Evolutionary conservation across 1,140 invertebrate genomes (phyloP), one percentile per base, ranked within the genome.

Genomic region (Akabosia matsudoensis): DNA sequence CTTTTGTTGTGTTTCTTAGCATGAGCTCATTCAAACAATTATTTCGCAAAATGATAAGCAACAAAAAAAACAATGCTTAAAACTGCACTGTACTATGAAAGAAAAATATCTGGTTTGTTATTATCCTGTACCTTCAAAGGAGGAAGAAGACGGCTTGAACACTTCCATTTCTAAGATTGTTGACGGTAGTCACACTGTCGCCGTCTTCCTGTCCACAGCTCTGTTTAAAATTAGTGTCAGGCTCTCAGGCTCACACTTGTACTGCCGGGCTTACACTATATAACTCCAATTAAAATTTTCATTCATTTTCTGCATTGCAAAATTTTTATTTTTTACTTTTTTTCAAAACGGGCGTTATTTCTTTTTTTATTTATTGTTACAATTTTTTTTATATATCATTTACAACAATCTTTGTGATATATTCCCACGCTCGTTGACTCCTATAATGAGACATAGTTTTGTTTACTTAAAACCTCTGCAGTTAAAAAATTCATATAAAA

Each of bases 371-470:
- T 45, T 10, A 45, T n/a, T n/a, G n/a, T n/a, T n/a, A n/a, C n/a
- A n/a, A n/a, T n/a, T n/a, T n/a, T n/a, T n/a, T n/a, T n/a, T 45
- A 45, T 45, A 10, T 45, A 45, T 45, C 37, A 45, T 45, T 18
- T 45, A 45, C 7, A 18, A 45, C 37, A 10, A 45, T 45, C 37
- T 45, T 10, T 45, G 37, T 45, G 24, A 67, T 67, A 2, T 31
- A 30, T 67, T 67, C 61, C 61, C 61, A 67, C 61, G 61, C 61
- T 67, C 28, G 61, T 30, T 67, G 22, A 67, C 24, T 31, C 31
- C 14, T 67, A 61, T 61, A 61, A 61, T n/a, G 24, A 61, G 7
- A 45, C 37, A 45, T 18, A 45, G 7, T 45, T 18, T 45, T n/a
- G n/a, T n/a, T n/a, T n/a, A n/a, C n/a, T n/a, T n/a, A n/a, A n/a